phyloP scores from a whole-genome alignment of 2,113 vertebrate species.

The Catharus fuscescens region DNA sequence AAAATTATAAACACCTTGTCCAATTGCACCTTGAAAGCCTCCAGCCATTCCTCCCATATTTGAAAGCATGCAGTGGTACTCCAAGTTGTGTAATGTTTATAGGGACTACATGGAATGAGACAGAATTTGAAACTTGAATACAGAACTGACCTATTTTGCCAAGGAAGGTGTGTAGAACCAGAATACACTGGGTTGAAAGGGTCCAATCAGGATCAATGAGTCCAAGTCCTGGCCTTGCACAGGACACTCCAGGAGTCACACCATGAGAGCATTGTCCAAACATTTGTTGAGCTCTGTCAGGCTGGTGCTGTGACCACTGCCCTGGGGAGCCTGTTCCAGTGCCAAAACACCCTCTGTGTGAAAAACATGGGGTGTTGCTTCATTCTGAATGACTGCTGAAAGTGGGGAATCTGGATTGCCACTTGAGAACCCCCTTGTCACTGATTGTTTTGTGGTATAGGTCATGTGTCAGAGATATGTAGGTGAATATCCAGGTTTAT shows the following conservation, averaged over 20 bases:
- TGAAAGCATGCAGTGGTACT: neutral
- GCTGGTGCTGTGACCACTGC: neutral
- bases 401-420: neutral
- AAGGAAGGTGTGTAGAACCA: no score
- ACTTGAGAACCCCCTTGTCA: neutral
- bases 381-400: neutral
- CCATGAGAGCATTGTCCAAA: neutral
- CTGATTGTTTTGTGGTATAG: neutral
- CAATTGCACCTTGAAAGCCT: neutral
- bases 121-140: no score
- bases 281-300: neutral
- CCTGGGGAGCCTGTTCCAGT: neutral
- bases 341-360: neutral
- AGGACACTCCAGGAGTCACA: neutral
- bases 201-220: rapidly evolving
- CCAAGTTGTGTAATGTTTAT: neutral
- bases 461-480: rapidly evolving
- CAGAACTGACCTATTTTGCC: neutral
- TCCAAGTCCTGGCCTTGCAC: neutral
- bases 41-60: no score
- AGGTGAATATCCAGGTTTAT: neutral
- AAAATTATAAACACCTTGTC: neutral
- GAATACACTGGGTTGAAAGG: neutral
- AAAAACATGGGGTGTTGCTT: neutral
- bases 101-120: neutral